A percentile compares a stretch with the other conserved stretches of the same genome.
Conservation (phyloP, 2,888 invertebrate genomes). For the Ryuthela nishihirai region DNA sequence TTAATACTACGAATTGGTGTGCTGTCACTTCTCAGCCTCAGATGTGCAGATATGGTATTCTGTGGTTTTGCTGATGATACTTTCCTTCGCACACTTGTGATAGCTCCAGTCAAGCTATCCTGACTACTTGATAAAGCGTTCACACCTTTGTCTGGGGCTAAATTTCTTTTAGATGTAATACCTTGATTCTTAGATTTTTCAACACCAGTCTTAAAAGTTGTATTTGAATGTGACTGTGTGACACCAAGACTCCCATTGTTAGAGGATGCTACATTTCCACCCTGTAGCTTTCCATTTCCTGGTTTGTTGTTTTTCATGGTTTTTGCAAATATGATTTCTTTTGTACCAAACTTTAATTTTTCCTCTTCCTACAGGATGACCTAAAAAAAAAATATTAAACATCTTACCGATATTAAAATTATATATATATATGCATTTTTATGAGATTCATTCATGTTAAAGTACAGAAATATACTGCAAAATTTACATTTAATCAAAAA, state of each 20-base stretch:
- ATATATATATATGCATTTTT: too few relatives aligned
- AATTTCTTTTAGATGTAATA: neutral
- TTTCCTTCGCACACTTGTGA: constrained; percentile 18
- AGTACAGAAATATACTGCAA: too few relatives aligned
- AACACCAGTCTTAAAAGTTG: constrained; percentile 1
- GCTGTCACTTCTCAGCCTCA: constrained; percentile 8
- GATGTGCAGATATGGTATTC: neutral
- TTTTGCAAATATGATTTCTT: too few relatives aligned
- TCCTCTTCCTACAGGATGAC: too few relatives aligned
- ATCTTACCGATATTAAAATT: too few relatives aligned
- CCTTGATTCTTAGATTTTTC: neutral
- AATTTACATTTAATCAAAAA: too few relatives aligned
- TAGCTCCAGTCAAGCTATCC: constrained; percentile 17
- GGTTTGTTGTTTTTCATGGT: constrained; percentile 35
- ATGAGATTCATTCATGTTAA: too few relatives aligned
- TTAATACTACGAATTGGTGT: constrained; percentile 23
- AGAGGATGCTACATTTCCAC: constrained; percentile 25
- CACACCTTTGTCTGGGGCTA: constrained; percentile 4
- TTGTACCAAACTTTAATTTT: too few relatives aligned
- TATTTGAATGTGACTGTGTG: neutral
- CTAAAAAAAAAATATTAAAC: too few relatives aligned
- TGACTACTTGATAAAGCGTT: constrained; percentile 18
- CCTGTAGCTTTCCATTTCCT: constrained; percentile 16
- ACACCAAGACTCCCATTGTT: constrained; percentile 15
- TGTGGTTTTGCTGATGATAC: constrained; percentile 6